Conservation (phyloP, 1,140 invertebrate species). For the Agrilus planipennis region DNA sequence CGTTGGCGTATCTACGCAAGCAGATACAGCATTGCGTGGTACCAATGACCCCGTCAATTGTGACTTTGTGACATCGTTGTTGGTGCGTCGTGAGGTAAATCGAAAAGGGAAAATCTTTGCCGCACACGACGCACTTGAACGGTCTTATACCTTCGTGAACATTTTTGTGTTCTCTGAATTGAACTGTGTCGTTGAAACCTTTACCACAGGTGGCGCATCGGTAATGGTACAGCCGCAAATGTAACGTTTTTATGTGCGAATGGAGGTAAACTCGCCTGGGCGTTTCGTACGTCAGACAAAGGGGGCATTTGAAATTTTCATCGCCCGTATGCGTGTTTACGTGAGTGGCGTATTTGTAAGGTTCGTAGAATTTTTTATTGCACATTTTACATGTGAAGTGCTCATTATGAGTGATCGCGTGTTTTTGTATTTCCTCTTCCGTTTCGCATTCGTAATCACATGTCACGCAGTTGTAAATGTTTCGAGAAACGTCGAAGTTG, state of each 20-base stretch:
- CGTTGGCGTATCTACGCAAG: conserved; percentile 34
- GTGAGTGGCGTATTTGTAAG: conserved; percentile 8
- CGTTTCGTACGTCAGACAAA: conserved; percentile 19
- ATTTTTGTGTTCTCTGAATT: conserved; percentile 43
- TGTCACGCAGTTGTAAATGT: conserved; percentile 2
- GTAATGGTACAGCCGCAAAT: conserved; percentile 31
- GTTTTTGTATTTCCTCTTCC: conserved; percentile 8
- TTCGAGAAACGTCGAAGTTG: neutral
- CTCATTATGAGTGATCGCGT: conserved; percentile 7
- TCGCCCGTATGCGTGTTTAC: neutral
- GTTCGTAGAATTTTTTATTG: neutral
- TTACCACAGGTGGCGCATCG: conserved; percentile 40
- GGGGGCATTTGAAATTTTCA: conserved; percentile 14
- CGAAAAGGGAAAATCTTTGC: conserved; percentile 45
- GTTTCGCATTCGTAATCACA: conserved; percentile 5
- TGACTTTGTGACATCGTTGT: conserved; percentile 34
- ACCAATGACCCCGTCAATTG: conserved; percentile 18
- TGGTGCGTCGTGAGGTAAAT: conserved; percentile 32
- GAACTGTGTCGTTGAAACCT: conserved; percentile 31
- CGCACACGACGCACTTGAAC: conserved; percentile 50
- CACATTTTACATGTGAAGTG: conserved; percentile 4
- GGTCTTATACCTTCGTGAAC: conserved; percentile 55
- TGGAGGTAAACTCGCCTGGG: conserved; percentile 18
- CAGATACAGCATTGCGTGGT: conserved; percentile 29
- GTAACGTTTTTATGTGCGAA: conserved; percentile 21